Evolutionary conservation across 2,113 vertebrate species (phyloP), one percentile per base, ranked within the genome.

Genomic region (Gadus macrocephalus): DNA sequence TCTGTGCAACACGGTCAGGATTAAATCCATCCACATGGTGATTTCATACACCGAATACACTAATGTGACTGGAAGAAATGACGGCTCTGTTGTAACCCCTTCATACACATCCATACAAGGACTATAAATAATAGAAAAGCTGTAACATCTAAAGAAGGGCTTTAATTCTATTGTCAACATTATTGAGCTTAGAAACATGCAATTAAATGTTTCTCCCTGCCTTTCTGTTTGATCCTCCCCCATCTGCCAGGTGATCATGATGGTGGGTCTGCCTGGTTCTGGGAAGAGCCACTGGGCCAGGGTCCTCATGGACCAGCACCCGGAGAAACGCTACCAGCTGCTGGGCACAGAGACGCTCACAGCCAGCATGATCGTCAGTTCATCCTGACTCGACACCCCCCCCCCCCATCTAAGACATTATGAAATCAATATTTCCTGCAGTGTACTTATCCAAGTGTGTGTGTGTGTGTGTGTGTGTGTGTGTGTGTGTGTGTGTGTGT

Each of bases 201-300:
- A 19, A 19, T 61, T 8, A 61, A 9, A 58, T 58, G 6, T 15
- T n/a, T 16, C 8, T 1, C 20, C 8, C 20, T 62, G 11, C 15
- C 8, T 69, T 17, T 61, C 17, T 38, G 27, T 20, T 12, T 38
- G 49, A 61, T 14, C 67, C 17, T 31, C 53, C 19, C 12, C 7
- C 19, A 61, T 5, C 17, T n/a, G 16, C 2, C 38, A 96, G 95
- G 91, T 95, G 62, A 72, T 97, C 75, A 70, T 96, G 84, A 94
- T 96, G 93, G 94, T 97, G 53, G 95, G 95, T 59, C 87, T 95
- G 59, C 94, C 95, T 55, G 95, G 93, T 56, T 92, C 94, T 70
- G 95, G 95, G 69, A 97, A 97, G 84, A 96, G 90, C 17, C 87
- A 91, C 78, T 97, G 94, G 95, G 94, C 93, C 25, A 80, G 84